Evolutionary conservation across 2,113 vertebrate species (phyloP).

Genomic region (Bettongia penicillata): DNA sequence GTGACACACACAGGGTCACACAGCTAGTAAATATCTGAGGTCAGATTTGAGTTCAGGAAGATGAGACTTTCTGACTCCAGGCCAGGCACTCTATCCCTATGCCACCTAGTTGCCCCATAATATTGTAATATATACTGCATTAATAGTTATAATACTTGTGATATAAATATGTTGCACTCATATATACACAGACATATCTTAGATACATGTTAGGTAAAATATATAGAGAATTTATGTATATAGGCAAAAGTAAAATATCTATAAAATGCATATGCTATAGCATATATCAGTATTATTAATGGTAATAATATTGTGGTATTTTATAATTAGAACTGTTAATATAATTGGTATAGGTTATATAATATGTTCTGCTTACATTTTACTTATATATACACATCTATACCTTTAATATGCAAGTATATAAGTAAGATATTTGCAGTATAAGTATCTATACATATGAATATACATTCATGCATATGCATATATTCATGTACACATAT

Average conservation of each 20-base stretch:
- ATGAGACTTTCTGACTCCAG: background rate
- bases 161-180: background rate
- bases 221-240: background rate
- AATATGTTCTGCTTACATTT: background rate
- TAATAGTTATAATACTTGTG: background rate
- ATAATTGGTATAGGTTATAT: background rate
- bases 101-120: background rate
- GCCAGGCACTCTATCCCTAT: background rate
- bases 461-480: background rate
- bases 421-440: background rate
- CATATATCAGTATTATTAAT: background rate
- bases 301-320: background rate
- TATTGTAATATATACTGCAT: background rate
- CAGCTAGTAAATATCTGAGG: background rate
- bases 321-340: background rate
- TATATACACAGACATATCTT: background rate
- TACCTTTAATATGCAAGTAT: background rate
- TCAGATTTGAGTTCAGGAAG: background rate
- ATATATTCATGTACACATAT: background rate
- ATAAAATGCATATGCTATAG: background rate
- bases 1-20: background rate
- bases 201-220: background rate
- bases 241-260: background rate
- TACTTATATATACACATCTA: background rate
- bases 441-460: background rate